A percentile compares a stretch with the other conserved stretches of the same genome.
phyloP scores from a whole-genome alignment of 2,888 invertebrate genomes.

The Cryptosula pallasiana region DNA sequence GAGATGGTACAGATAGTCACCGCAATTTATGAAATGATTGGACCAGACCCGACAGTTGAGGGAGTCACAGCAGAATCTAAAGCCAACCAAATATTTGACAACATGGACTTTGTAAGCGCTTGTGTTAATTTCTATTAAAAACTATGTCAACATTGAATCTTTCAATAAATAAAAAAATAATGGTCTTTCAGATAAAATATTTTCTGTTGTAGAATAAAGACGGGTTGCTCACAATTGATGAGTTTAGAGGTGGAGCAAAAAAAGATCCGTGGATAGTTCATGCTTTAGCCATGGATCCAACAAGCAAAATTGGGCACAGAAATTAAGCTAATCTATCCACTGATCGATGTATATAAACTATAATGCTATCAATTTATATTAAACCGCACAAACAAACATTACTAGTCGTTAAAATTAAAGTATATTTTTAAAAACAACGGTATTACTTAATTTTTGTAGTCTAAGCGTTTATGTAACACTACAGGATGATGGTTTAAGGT shows the following conservation, averaged over 20 bases:
- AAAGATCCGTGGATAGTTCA: conserved; percentile 58
- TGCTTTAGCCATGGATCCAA: conserved; percentile 50
- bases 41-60: conserved; percentile 58
- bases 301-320: background rate
- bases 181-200: background rate
- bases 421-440: background rate
- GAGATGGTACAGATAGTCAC: conserved; percentile 97
- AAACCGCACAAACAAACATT: no score
- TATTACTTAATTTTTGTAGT: background rate
- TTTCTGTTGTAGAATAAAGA: conserved; percentile 53
- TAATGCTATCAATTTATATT: no score
- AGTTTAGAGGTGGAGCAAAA: conserved; percentile 56
- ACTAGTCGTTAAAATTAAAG: no score
- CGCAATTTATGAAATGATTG: conserved; percentile 97
- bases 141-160: background rate
- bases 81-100: conserved; percentile 12
- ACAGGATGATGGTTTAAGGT: no score
- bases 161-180: background rate
- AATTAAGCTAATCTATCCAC: no score
- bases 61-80: background rate
- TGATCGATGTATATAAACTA: no score
- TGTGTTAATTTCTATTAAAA: background rate
- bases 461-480: background rate
- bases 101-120: conserved; percentile 19
- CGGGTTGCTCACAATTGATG: conserved; percentile 55